phyloP scores from a whole-genome alignment of 1,140 invertebrate species.

The Riptortus pedestris region DNA sequence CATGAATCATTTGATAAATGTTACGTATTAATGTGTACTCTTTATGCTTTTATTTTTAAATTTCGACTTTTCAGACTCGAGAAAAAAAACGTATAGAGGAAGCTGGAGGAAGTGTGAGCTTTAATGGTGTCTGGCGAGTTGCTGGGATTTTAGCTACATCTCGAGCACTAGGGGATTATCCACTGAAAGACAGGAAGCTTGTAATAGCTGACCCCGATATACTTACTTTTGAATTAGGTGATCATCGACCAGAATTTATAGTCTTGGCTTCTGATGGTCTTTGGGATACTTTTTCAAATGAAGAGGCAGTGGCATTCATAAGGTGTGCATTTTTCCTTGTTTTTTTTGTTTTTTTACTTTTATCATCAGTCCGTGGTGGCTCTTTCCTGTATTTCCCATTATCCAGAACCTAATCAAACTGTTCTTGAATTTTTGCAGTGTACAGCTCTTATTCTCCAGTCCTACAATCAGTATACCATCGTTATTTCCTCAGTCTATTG shows the following conservation, averaged over 20 bases:
- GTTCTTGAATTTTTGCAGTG: too few relatives aligned
- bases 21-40: too few relatives aligned
- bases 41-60: too few relatives aligned
- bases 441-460: too few relatives aligned
- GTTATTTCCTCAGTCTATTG: too few relatives aligned
- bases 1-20: too few relatives aligned
- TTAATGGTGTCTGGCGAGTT: conserved; percentile 93
- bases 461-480: too few relatives aligned
- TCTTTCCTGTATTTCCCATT: too few relatives aligned
- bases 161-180: conserved; percentile 86
- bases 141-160: conserved; percentile 92
- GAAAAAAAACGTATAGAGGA: conserved; percentile 80
- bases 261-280: conserved; percentile 89
- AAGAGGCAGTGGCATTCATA: conserved; percentile 82
- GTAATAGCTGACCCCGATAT: conserved; percentile 93
- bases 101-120: conserved; percentile 85
- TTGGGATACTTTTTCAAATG: conserved; percentile 91
- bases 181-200: conserved; percentile 84
- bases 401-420: too few relatives aligned
- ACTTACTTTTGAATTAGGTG: conserved; percentile 76
- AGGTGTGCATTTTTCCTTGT: conserved; percentile 34
- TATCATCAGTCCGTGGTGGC: too few relatives aligned
- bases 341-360: background rate
- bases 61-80: conserved; percentile 62
- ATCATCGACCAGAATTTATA: conserved; percentile 77